Evolutionary conservation across 2,888 invertebrate species (phyloP).

Genomic region (Drosophila austrosaltans): DNA sequence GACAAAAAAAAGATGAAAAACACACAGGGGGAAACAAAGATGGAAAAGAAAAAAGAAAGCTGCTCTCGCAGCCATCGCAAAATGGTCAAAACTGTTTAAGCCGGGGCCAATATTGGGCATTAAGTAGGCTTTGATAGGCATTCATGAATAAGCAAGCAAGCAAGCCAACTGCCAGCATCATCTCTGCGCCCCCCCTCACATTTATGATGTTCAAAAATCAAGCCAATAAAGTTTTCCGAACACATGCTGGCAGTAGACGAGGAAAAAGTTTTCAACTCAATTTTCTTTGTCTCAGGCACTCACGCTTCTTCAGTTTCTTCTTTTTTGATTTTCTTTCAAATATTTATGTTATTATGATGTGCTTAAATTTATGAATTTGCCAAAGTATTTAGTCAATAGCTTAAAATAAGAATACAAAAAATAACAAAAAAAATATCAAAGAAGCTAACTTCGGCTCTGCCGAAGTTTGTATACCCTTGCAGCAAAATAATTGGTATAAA

Average conservation of each 20-base stretch:
- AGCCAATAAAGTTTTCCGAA: constrained; percentile 59
- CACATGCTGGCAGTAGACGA: constrained; percentile 19
- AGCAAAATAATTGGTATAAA: too few species aligned
- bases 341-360: constrained; percentile 69
- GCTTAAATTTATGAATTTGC: constrained; percentile 75
- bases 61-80: constrained; percentile 30
- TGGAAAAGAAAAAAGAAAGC: not conserved
- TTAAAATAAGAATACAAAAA: constrained; percentile 41
- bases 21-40: not conserved
- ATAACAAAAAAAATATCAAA: constrained; percentile 22
- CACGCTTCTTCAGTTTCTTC: constrained; percentile 16
- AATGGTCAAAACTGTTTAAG: constrained; percentile 68
- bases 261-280: constrained; percentile 65
- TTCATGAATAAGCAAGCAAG: constrained; percentile 73
- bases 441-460: too few species aligned
- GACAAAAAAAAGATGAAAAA: not conserved
- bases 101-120: constrained; percentile 64
- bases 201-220: constrained; percentile 60
- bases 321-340: constrained; percentile 55
- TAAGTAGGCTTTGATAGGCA: constrained; percentile 73
- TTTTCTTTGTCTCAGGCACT: constrained; percentile 41
- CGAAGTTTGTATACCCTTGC: too few species aligned
- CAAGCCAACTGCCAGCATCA: constrained; percentile 37
- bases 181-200: constrained; percentile 13
- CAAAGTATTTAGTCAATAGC: constrained; percentile 78